phyloP scores from a whole-genome alignment of 2,113 vertebrate species.

The Crotophaga sulcirostris region DNA sequence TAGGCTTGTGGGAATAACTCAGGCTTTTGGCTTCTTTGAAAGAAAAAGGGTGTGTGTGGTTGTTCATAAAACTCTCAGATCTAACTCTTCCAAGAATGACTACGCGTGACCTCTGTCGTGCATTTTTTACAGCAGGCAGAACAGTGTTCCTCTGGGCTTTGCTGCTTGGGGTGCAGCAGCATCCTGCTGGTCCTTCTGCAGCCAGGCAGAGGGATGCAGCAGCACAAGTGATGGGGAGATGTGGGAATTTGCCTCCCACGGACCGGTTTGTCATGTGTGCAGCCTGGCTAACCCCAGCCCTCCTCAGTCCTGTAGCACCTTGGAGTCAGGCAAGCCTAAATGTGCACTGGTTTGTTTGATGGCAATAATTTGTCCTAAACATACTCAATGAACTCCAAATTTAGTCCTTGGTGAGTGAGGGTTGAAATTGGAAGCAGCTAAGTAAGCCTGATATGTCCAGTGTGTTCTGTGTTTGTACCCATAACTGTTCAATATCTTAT shows the following conservation, averaged over 20 bases:
- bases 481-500: neutral
- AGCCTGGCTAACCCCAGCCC: neutral
- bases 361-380: neutral
- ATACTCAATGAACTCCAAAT: neutral
- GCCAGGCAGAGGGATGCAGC: neutral
- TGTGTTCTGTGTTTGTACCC: neutral
- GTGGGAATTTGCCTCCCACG: neutral
- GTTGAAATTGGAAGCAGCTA: neutral
- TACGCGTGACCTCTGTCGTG: rapidly evolving
- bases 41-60: neutral
- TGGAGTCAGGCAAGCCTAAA: neutral
- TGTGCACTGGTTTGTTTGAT: neutral
- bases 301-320: neutral
- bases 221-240: rapidly evolving
- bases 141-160: neutral
- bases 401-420: neutral
- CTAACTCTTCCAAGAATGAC: neutral
- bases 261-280: neutral
- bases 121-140: neutral
- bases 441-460: neutral
- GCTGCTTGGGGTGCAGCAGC: neutral
- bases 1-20: neutral
- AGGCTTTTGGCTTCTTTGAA: neutral
- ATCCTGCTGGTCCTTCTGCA: neutral
- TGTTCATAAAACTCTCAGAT: neutral